These are phyloP conservation scores for Heterotis niloticus DNA, from an alignment of 2,113 vertebrate species.

Conservation along the genomic window DNA sequence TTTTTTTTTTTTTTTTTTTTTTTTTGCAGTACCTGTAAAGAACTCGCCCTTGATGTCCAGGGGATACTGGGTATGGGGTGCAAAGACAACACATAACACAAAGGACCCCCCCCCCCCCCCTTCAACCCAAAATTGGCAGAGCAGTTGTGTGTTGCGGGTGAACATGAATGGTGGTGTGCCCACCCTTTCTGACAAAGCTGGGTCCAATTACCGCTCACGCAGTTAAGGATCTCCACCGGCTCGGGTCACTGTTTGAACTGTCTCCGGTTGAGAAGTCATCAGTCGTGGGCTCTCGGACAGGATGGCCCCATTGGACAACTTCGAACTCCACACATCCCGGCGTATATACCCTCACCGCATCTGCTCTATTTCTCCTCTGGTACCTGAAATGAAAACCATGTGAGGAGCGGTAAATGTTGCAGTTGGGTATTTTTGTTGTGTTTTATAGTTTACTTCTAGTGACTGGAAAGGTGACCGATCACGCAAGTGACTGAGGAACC, in stretches of 20 bases:
- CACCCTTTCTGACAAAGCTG: conserved; percentile 35
- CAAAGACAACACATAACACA: conserved; percentile 45
- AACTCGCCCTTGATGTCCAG: conserved; percentile 54
- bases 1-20: conserved; percentile 55
- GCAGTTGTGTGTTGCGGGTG: conserved; percentile 40
- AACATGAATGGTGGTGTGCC: conserved; percentile 41
- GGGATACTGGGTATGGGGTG: conserved; percentile 43
- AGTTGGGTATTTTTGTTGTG: too few relatives aligned
- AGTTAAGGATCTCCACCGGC: not conserved
- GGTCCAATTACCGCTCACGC: conserved; percentile 37
- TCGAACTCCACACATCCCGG: not conserved
- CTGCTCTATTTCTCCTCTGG: not conserved
- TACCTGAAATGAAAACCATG: too few relatives aligned
- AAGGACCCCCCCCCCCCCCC: conserved; percentile 46
- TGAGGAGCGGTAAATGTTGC: too few relatives aligned
- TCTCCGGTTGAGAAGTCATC: conserved; percentile 8
- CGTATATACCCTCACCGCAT: not conserved
- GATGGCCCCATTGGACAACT: not conserved
- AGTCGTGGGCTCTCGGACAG: not conserved
- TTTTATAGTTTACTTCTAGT: too few relatives aligned
- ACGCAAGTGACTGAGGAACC: too few relatives aligned
- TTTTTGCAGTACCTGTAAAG: conserved; percentile 56
- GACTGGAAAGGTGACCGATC: too few relatives aligned
- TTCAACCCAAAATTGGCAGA: conserved; percentile 58
- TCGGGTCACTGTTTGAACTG: not conserved